Conservation (phyloP, 2,888 invertebrate species). For the Drosophila colorata region DNA sequence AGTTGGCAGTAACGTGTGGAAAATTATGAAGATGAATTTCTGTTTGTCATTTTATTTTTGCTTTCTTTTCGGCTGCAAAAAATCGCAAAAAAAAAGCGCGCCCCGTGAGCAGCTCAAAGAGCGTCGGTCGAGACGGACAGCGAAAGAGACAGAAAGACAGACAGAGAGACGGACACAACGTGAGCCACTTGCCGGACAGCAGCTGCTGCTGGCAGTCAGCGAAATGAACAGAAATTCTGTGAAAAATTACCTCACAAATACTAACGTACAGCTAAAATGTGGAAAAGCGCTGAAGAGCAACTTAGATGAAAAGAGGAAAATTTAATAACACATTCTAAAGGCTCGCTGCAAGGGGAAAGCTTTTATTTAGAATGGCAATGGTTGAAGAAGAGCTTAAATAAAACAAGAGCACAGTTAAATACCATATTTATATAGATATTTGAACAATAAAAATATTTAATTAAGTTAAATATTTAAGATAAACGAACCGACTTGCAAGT, state of each 20-base stretch:
- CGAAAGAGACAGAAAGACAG: background rate
- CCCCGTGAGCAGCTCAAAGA: constrained; percentile 43
- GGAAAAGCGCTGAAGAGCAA: constrained; percentile 3
- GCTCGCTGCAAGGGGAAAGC: background rate
- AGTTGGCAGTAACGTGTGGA: constrained; percentile 73
- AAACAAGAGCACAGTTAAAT: too few relatives aligned
- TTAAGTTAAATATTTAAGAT: too few relatives aligned
- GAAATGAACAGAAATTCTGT: constrained; percentile 46
- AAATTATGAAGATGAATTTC: constrained; percentile 79
- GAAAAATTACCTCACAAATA: constrained; percentile 53
- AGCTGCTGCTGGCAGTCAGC: constrained; percentile 26
- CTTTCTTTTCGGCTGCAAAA: constrained; percentile 31
- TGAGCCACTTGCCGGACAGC: constrained; percentile 24
- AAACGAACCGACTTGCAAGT: too few relatives aligned
- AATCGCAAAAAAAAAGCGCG: constrained; percentile 5
- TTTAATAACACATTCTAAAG: background rate
- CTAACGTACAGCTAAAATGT: constrained; percentile 12
- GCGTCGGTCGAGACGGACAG: constrained; percentile 28
- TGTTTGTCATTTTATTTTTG: constrained; percentile 29
- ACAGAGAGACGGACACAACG: constrained; percentile 9
- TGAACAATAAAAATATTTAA: too few relatives aligned
- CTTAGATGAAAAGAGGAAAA: background rate
- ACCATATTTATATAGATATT: too few relatives aligned
- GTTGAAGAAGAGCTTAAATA: too few relatives aligned
- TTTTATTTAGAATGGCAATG: too few relatives aligned